phyloP scores from a whole-genome alignment of 1,140 invertebrate genomes.

The Drosophila kurseongensis region DNA sequence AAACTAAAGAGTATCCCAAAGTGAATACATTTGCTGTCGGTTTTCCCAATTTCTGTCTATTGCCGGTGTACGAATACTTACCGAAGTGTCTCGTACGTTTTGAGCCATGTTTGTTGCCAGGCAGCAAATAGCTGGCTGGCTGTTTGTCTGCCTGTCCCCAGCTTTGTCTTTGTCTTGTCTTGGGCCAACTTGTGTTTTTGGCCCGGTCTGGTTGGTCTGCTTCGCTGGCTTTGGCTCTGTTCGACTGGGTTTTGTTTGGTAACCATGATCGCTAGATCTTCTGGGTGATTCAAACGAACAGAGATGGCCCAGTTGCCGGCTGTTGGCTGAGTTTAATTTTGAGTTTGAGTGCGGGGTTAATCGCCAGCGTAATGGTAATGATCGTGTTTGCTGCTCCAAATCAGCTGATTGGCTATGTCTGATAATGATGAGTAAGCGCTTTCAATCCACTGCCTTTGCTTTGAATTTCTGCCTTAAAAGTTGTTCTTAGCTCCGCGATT shows the following conservation, averaged over 20 bases:
- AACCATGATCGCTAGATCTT: conserved; percentile 49
- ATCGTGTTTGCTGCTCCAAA: conserved; percentile 45
- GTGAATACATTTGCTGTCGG: background rate
- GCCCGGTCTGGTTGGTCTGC: conserved; percentile 24
- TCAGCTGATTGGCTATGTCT: conserved; percentile 44
- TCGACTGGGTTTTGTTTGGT: conserved; percentile 33
- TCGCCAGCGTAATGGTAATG: conserved; percentile 37
- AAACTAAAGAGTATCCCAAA: background rate
- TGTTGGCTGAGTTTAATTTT: conserved; percentile 1
- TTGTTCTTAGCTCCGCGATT: background rate
- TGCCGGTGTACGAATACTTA: conserved; percentile 28
- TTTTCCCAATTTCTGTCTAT: conserved; percentile 32
- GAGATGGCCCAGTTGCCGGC: conserved; percentile 16
- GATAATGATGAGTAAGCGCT: conserved; percentile 55
- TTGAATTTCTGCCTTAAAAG: background rate
- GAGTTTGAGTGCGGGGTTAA: conserved; percentile 33
- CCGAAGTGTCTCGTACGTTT: conserved; percentile 39
- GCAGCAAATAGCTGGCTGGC: conserved; percentile 34
- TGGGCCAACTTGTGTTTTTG: conserved; percentile 1
- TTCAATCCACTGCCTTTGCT: conserved; percentile 7
- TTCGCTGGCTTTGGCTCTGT: conserved; percentile 12
- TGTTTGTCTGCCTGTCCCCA: conserved; percentile 17
- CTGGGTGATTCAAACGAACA: conserved; percentile 26
- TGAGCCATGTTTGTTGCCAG: conserved; percentile 48
- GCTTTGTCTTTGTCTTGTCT: conserved; percentile 18